Percentiles rank a stretch among this genome's conserved stretches.
phyloP scores from a whole-genome alignment of 2,888 invertebrate species.

The Theodoxus fluviatilis region DNA sequence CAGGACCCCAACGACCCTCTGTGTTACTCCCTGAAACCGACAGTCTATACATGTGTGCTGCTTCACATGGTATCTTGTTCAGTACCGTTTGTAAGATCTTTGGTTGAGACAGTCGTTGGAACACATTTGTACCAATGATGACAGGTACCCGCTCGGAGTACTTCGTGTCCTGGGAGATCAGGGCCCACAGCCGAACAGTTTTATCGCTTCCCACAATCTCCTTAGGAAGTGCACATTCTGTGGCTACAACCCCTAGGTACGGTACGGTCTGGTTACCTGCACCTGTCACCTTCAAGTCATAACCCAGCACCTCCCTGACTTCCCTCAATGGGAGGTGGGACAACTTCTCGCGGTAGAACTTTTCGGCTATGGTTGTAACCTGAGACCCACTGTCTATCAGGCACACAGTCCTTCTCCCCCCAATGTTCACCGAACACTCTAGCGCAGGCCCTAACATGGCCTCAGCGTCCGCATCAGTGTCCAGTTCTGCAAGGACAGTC shows the following conservation, averaged over 20 bases:
- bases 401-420: neutral
- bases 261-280: no score
- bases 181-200: no score
- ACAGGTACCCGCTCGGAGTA: conserved; percentile 13
- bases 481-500: conserved; percentile 1
- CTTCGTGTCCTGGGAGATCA: conserved; percentile 21
- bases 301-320: no score
- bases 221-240: no score
- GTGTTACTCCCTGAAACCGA: neutral
- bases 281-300: no score
- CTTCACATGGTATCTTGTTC: no score
- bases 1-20: neutral
- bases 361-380: neutral
- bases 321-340: no score
- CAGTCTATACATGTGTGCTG: neutral
- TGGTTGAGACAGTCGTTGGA: neutral
- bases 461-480: neutral
- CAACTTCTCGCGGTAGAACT: neutral
- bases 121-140: conserved; percentile 21
- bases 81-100: no score
- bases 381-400: conserved; percentile 24
- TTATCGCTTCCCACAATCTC: no score
- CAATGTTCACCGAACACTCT: neutral
- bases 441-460: conserved; percentile 2
- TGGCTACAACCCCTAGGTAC: no score